A percentile compares a stretch with the other conserved stretches of the same genome.
phyloP scores from a whole-genome alignment of 1,140 invertebrate genomes.

The Phocides pigmalion region DNA sequence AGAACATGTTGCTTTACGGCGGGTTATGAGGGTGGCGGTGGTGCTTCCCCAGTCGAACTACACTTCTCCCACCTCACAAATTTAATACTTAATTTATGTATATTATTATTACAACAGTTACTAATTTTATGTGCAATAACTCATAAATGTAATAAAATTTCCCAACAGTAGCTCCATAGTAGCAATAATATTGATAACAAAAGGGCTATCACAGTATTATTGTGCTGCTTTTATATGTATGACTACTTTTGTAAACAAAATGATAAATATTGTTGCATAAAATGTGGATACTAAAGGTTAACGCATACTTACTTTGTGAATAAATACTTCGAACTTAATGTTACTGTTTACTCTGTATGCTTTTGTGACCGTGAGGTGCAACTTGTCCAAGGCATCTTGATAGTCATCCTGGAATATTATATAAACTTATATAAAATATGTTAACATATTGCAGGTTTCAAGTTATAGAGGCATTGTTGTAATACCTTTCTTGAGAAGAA shows the following conservation, averaged over 20 bases:
- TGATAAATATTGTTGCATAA: background rate
- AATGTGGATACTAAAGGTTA: background rate
- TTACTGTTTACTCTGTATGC: conserved; percentile 98
- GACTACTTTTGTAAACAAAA: background rate
- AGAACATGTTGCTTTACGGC: too few relatives aligned
- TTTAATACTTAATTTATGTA: too few relatives aligned
- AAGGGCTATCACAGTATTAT: background rate
- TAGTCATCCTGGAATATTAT: conserved; percentile 93
- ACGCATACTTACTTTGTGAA: conserved; percentile 40
- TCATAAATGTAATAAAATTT: too few relatives aligned
- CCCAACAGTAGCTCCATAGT: background rate
- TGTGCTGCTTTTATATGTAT: background rate
- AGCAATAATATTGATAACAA: background rate
- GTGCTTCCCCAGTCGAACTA: too few relatives aligned
- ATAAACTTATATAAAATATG: background rate
- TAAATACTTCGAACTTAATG: conserved; percentile 99
- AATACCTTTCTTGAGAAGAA: too few relatives aligned
- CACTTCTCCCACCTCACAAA: too few relatives aligned
- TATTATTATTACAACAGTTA: background rate
- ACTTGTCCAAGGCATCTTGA: conserved; percentile 96
- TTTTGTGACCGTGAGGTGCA: conserved; percentile 96
- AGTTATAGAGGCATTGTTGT: too few relatives aligned
- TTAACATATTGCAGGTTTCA: too few relatives aligned
- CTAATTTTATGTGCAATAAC: background rate
- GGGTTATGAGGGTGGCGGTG: too few relatives aligned